phyloP scores from a whole-genome alignment of 2,797 vertebrate species.

The Sebastes hubbsi region DNA sequence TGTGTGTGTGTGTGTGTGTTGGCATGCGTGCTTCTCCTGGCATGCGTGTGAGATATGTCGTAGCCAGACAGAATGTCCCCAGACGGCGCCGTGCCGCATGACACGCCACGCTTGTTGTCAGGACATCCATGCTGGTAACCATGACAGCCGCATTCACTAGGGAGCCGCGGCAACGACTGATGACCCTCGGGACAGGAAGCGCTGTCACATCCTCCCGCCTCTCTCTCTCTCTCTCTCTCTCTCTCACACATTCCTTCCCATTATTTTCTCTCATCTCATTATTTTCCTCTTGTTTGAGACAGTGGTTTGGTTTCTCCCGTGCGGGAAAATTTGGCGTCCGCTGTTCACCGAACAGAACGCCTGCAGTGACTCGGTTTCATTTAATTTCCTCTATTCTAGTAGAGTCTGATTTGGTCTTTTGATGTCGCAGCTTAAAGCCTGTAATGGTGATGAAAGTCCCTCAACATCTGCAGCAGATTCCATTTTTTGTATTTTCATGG shows the following conservation, averaged over 20 bases:
- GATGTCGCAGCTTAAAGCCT: background rate
- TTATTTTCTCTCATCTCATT: background rate
- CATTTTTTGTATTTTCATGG: no score
- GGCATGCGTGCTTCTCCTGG: background rate
- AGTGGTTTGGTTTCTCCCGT: background rate
- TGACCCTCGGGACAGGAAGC: conserved; percentile 33
- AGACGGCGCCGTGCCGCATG: conserved; percentile 15
- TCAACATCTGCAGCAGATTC: no score
- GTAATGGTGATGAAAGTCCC: background rate
- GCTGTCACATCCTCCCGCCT: background rate
- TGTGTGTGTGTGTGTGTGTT: background rate
- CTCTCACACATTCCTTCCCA: no score
- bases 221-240: background rate
- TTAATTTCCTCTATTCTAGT: background rate
- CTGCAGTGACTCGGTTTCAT: background rate
- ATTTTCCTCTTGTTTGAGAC: background rate
- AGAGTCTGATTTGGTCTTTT: background rate
- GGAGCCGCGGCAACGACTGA: background rate
- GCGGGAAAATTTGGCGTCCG: background rate
- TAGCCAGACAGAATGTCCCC: conserved; percentile 41
- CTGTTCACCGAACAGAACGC: background rate
- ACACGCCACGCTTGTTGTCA: conserved; percentile 53
- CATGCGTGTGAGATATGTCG: conserved; percentile 1
- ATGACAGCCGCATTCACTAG: conserved; percentile 44
- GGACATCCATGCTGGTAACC: conserved; percentile 56